Conservation (phyloP, 2,888 invertebrate species). For the Pseudoips prasinana region DNA sequence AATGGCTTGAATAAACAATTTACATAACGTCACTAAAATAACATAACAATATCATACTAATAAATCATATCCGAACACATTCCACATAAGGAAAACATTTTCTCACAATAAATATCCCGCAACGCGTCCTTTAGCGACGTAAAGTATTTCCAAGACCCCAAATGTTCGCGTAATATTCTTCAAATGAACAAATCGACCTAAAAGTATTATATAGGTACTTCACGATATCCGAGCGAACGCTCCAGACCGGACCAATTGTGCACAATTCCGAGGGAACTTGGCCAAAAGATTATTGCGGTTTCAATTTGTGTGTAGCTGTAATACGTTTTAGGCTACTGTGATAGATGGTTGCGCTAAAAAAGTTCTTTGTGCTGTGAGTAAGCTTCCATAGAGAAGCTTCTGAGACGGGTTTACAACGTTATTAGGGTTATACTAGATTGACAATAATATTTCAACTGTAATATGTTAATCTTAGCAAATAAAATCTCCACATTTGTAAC, state of each 20-base stretch:
- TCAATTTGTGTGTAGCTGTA: conserved; percentile 34
- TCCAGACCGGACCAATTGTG: conserved; percentile 17
- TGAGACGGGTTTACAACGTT: no score
- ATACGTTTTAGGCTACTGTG: conserved; percentile 27
- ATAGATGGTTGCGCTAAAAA: conserved; percentile 29
- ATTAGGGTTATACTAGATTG: no score
- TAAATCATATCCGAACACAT: conserved; percentile 23
- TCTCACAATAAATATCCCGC: conserved; percentile 21
- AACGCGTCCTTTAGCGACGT: conserved; percentile 11
- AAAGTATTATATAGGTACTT: conserved; percentile 26
- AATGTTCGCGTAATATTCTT: conserved; percentile 20
- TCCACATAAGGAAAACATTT: conserved; percentile 20
- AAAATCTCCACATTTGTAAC: no score
- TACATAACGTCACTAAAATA: no score
- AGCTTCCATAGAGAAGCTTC: no score
- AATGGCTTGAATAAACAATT: no score
- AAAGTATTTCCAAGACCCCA: conserved; percentile 12
- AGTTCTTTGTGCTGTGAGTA: conserved; percentile 18
- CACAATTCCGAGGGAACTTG: conserved; percentile 20
- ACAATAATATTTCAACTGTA: no score
- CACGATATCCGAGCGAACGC: conserved; percentile 23
- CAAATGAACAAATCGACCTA: conserved; percentile 32
- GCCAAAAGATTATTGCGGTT: conserved; percentile 29
- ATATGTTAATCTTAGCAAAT: no score
- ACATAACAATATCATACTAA: conserved; percentile 25